Conservation (phyloP, 2,113 vertebrate species). For the Alouatta palliata region DNA sequence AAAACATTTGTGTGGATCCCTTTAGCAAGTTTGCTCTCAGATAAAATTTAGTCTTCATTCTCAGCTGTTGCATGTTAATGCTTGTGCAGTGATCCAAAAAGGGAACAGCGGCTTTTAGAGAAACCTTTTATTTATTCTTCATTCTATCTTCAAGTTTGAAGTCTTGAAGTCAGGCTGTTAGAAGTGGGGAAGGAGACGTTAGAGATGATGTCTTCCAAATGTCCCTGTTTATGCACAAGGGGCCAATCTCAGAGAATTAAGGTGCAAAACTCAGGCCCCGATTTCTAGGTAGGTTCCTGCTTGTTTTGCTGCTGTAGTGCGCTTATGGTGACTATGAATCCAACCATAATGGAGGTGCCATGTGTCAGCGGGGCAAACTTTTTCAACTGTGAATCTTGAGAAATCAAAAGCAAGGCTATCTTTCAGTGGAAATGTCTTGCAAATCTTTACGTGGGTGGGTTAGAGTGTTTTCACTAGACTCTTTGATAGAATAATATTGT, state of each 20-base stretch:
- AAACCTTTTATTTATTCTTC: slow-evolving; percentile 16
- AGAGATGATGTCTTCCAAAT: not conserved
- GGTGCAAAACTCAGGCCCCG: not conserved
- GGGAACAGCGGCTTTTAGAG: slow-evolving; percentile 28
- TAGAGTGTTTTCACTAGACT: not conserved
- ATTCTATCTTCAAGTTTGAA: slow-evolving; percentile 45
- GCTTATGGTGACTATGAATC: not conserved
- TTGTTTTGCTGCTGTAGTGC: not conserved
- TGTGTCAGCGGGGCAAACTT: rapidly evolving
- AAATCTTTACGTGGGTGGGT: not conserved
- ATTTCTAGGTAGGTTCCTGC: not conserved
- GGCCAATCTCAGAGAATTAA: not conserved
- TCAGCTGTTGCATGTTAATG: slow-evolving; percentile 69
- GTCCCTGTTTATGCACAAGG: not conserved
- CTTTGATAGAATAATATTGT: not conserved
- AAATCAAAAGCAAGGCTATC: not conserved
- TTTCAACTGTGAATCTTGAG: not conserved
- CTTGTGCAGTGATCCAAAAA: slow-evolving; percentile 16
- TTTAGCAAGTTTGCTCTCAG: slow-evolving; percentile 35
- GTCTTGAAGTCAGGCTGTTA: not conserved
- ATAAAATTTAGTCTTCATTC: slow-evolving; percentile 62
- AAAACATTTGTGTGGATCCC: slow-evolving; percentile 55
- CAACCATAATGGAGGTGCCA: not conserved
- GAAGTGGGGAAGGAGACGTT: not conserved
- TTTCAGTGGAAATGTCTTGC: not conserved